Conservation (phyloP, 2,113 vertebrate genomes). For the Nothobranchius furzeri region DNA sequence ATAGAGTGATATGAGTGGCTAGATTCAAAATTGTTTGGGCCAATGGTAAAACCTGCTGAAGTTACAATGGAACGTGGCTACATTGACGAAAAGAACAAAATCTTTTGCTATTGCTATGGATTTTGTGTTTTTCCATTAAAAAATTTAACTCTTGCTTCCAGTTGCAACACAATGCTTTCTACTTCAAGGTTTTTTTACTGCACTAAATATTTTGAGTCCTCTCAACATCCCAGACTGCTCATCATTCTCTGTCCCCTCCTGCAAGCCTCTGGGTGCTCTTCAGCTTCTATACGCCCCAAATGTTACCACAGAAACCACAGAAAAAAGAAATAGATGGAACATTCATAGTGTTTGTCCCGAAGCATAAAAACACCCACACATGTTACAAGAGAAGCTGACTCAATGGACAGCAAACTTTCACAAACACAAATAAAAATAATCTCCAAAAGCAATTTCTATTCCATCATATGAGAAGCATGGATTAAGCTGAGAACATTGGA, state of each 20-base stretch:
- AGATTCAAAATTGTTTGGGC: too few species aligned
- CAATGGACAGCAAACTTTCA: slow-evolving; percentile 16
- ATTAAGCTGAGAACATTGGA: background rate
- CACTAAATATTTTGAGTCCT: slow-evolving; percentile 50
- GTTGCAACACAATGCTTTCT: slow-evolving; percentile 51
- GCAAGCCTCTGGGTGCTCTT: slow-evolving; percentile 36
- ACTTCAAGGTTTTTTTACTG: slow-evolving; percentile 48
- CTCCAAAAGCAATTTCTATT: background rate
- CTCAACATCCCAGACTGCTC: slow-evolving; percentile 41
- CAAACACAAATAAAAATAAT: slow-evolving; percentile 20
- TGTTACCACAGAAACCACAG: slow-evolving; percentile 42
- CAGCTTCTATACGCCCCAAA: slow-evolving; percentile 55
- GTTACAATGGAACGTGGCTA: too few species aligned
- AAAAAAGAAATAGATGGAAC: slow-evolving; percentile 44
- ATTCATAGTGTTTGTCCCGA: slow-evolving; percentile 29
- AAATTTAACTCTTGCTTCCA: slow-evolving; percentile 47
- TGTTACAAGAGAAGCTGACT: slow-evolving; percentile 32
- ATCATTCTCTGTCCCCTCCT: slow-evolving; percentile 58
- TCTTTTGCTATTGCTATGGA: too few species aligned
- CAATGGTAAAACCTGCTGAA: too few species aligned
- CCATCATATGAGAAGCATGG: background rate
- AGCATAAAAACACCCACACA: slow-evolving; percentile 27
- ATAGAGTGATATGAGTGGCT: too few species aligned
- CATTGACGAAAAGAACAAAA: too few species aligned
- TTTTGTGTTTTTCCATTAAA: slow-evolving; percentile 1